Evolutionary conservation across 2,113 vertebrate genomes (phyloP).

Genomic region (Clarias macrocephalus): DNA sequence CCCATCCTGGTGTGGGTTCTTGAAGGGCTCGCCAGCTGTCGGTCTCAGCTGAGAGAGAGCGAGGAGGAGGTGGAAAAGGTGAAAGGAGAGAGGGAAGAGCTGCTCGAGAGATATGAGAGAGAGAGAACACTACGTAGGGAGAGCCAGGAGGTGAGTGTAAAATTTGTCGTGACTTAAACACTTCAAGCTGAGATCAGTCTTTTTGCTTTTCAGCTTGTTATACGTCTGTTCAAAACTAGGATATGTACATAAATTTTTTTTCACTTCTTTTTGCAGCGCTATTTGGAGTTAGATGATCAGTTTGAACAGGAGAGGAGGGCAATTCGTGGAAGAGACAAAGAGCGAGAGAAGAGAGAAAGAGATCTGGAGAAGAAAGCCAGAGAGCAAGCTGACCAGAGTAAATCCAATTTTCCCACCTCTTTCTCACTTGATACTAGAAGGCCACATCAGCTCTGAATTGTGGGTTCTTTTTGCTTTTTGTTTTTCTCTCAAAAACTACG

Average conservation of each 20-base stretch:
- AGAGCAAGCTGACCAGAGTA: constrained; percentile 75
- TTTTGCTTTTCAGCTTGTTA: neutral
- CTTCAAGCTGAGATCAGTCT: neutral
- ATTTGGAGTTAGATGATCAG: constrained; percentile 76
- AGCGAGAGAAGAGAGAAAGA: constrained; percentile 68
- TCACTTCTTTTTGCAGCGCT: constrained; percentile 45
- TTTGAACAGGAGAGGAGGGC: constrained; percentile 74
- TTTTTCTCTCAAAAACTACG: neutral
- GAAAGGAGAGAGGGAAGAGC: constrained; percentile 67
- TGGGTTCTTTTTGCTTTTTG: neutral
- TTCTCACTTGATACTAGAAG: neutral
- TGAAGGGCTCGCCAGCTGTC: constrained; percentile 74
- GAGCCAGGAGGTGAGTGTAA: constrained; percentile 71
- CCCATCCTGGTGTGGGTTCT: constrained; percentile 78
- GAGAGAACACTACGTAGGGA: constrained; percentile 71
- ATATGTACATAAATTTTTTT: neutral
- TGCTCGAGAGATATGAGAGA: constrained; percentile 71
- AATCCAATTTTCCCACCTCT: constrained; percentile 30
- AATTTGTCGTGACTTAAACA: neutral
- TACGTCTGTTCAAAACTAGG: neutral
- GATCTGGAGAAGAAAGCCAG: constrained; percentile 75
- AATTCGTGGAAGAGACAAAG: constrained; percentile 69
- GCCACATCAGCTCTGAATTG: neutral
- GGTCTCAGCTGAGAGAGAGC: constrained; percentile 70
- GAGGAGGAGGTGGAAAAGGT: constrained; percentile 71